Evolutionary conservation across 2,113 vertebrate species (phyloP).

Genomic region (Aspidoscelis tigris): DNA sequence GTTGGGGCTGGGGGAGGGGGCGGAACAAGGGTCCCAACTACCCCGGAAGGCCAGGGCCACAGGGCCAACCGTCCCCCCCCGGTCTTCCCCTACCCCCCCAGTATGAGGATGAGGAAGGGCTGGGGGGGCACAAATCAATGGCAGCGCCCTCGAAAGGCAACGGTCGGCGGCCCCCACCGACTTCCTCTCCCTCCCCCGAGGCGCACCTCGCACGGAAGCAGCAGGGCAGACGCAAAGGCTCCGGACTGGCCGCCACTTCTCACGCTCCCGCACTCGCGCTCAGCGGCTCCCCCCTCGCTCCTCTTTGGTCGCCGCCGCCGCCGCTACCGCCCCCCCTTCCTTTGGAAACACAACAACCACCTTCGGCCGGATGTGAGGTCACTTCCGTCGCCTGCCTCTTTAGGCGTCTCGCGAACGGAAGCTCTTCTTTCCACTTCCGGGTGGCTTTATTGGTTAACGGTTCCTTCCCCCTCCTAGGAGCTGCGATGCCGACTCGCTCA

Average conservation of each 20-base stretch:
- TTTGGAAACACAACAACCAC: conserved; percentile 37
- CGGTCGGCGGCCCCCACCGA: not conserved
- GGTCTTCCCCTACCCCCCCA: not conserved
- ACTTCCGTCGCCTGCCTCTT: not conserved
- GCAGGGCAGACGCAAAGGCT: not conserved
- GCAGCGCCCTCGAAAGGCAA: not conserved
- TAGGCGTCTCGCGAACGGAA: no score
- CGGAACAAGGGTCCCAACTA: no score
- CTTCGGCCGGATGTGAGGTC: conserved; percentile 11
- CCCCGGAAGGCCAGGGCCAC: no score
- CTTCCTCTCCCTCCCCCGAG: not conserved
- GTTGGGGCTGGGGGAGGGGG: not conserved
- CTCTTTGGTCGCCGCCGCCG: not conserved
- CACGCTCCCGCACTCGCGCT: not conserved
- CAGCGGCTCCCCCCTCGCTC: not conserved
- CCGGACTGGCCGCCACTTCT: not conserved
- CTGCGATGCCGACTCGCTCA: no score
- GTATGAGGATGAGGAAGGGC: not conserved
- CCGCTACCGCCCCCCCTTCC: conserved; percentile 14
- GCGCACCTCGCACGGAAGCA: conserved; percentile 13
- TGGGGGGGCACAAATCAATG: no score
- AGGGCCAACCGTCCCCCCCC: no score
- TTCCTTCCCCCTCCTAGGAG: no score
- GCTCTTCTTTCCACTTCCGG: no score
- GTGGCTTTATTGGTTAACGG: no score